Percentiles rank a stretch among this genome's conserved stretches.
These are phyloP conservation scores for Timandra comae DNA, from an alignment of 2,888 invertebrate species.

Conservation along the genomic window DNA sequence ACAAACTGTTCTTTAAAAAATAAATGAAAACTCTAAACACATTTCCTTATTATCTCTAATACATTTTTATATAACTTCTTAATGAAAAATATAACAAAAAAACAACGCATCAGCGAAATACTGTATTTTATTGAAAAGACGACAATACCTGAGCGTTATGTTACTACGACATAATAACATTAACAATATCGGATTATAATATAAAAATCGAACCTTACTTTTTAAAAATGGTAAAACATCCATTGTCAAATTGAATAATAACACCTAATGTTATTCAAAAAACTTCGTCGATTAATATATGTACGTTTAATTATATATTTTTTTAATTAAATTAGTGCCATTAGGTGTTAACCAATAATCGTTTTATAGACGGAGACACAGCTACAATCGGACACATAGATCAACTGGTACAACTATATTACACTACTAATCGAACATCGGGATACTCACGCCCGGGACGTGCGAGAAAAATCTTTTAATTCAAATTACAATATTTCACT, in stretches of 20 bases:
- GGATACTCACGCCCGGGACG: constrained; percentile 36
- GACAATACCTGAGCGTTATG: constrained; percentile 42
- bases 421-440: constrained; percentile 48
- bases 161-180: constrained; percentile 47
- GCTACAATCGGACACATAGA: too few species aligned
- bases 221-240: constrained; percentile 45
- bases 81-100: constrained; percentile 55
- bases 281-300: constrained; percentile 34
- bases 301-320: constrained; percentile 23
- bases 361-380: too few species aligned
- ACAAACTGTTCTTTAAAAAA: constrained; percentile 41
- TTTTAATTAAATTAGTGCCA: constrained; percentile 34
- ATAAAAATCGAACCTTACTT: constrained; percentile 50
- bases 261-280: constrained; percentile 26
- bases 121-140: constrained; percentile 34
- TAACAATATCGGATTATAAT: constrained; percentile 58
- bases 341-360: constrained; percentile 1
- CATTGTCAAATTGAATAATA: constrained; percentile 9
- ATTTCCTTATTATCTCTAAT: constrained; percentile 50
- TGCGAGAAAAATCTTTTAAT: constrained; percentile 32
- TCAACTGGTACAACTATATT: constrained; percentile 40
- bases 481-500: constrained; percentile 54
- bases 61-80: constrained; percentile 47
- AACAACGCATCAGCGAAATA: constrained; percentile 48
- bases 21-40: constrained; percentile 48